Conservation (phyloP, 2,888 invertebrate species). For the Conomelus anceps region DNA sequence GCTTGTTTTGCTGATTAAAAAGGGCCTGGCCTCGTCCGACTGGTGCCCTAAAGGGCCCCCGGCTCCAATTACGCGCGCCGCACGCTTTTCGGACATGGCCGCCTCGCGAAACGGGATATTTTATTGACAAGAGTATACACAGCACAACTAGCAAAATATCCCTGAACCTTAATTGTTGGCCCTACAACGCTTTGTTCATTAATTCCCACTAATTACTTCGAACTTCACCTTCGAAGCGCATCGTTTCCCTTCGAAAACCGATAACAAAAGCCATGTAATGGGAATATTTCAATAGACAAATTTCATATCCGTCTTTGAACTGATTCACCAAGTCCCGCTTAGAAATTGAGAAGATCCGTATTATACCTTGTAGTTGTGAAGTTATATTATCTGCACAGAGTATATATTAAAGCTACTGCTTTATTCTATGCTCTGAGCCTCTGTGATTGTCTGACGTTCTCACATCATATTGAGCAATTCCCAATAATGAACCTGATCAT, state of each 20-base stretch:
- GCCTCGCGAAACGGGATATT: background rate
- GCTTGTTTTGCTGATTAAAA: background rate
- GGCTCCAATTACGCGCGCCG: background rate
- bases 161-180: background rate
- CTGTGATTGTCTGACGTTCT: too few relatives aligned
- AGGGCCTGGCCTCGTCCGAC: background rate
- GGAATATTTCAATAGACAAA: too few relatives aligned
- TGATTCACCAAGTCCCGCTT: too few relatives aligned
- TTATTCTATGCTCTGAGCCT: too few relatives aligned
- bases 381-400: too few relatives aligned
- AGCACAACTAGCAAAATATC: background rate
- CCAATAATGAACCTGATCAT: too few relatives aligned
- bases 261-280: too few relatives aligned
- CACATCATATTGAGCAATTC: too few relatives aligned
- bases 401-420: too few relatives aligned
- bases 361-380: too few relatives aligned
- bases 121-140: background rate
- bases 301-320: too few relatives aligned
- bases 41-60: background rate
- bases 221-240: background rate
- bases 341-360: too few relatives aligned
- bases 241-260: background rate
- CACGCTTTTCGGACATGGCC: background rate
- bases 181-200: background rate
- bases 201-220: background rate